Conservation (phyloP, 1,140 invertebrate species). For the Tachypleus tridentatus region DNA sequence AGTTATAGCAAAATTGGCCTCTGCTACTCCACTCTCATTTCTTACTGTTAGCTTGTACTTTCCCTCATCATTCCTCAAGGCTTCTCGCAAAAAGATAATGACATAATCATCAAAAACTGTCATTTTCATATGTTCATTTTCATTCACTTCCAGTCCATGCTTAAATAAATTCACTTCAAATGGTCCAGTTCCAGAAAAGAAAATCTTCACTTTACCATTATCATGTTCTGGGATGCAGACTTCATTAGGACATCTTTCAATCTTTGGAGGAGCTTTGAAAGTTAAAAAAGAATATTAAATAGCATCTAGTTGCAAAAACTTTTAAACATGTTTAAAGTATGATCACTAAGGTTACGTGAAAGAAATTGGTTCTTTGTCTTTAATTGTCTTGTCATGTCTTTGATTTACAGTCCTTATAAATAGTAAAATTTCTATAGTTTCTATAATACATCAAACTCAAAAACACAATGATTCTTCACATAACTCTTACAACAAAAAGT, state of each 20-base stretch:
- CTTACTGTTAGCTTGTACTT: conserved; percentile 74
- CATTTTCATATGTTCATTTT: conserved; percentile 72
- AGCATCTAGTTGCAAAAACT: too few species aligned
- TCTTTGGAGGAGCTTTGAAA: conserved; percentile 63
- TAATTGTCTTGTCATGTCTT: too few species aligned
- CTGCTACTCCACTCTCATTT: conserved; percentile 80
- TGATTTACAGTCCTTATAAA: too few species aligned
- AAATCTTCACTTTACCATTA: conserved; percentile 90
- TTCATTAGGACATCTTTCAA: conserved; percentile 81
- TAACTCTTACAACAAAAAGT: too few species aligned
- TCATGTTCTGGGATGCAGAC: conserved; percentile 82
- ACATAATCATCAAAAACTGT: conserved; percentile 94
- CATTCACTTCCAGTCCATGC: conserved; percentile 59
- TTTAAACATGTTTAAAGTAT: too few species aligned
- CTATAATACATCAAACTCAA: too few species aligned
- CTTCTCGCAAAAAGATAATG: conserved; percentile 81
- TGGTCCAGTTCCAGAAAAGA: conserved; percentile 80
- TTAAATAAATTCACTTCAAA: conserved; percentile 70
- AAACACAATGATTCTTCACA: too few species aligned
- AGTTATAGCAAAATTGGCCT: conserved; percentile 65
- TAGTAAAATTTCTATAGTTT: too few species aligned
- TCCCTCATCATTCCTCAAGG: conserved; percentile 66
- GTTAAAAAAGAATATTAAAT: neutral
- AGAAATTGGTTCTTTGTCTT: too few species aligned
- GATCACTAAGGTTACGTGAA: too few species aligned